phyloP scores from a whole-genome alignment of 2,113 vertebrate genomes.

The Nannospalax galili region DNA sequence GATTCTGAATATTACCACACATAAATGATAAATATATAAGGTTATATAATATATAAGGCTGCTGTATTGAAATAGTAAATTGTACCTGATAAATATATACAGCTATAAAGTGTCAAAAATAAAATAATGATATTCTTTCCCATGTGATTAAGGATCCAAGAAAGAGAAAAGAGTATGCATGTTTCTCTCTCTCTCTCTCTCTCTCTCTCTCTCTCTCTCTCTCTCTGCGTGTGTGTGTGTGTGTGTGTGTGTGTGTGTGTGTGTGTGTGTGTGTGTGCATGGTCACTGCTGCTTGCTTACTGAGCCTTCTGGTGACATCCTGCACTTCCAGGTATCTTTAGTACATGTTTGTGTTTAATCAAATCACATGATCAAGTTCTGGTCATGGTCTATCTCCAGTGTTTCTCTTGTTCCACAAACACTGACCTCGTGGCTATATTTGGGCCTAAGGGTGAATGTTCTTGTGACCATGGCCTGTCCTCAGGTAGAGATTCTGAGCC shows the following conservation, averaged over 20 bases:
- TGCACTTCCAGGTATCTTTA: not conserved
- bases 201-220: too few species aligned
- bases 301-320: not conserved
- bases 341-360: not conserved
- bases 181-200: too few species aligned
- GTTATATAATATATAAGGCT: not conserved
- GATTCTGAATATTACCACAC: not conserved
- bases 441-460: constrained; percentile 25
- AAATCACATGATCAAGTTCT: constrained; percentile 41
- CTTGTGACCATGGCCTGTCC: not conserved
- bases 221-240: too few species aligned
- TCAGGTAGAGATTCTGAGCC: not conserved
- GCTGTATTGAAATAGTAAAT: not conserved
- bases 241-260: too few species aligned
- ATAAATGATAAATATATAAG: not conserved
- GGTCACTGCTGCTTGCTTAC: constrained; percentile 2
- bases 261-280: not conserved
- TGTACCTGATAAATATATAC: not conserved
- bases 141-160: constrained; percentile 7
- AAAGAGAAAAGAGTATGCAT: not conserved
- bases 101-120: not conserved
- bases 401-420: not conserved
- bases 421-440: not conserved
- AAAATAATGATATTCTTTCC: not conserved
- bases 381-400: not conserved